A percentile compares a stretch with the other conserved stretches of the same genome.
Evolutionary conservation across 2,888 invertebrate genomes (phyloP).

Genomic region (Eristalis intricaria): DNA sequence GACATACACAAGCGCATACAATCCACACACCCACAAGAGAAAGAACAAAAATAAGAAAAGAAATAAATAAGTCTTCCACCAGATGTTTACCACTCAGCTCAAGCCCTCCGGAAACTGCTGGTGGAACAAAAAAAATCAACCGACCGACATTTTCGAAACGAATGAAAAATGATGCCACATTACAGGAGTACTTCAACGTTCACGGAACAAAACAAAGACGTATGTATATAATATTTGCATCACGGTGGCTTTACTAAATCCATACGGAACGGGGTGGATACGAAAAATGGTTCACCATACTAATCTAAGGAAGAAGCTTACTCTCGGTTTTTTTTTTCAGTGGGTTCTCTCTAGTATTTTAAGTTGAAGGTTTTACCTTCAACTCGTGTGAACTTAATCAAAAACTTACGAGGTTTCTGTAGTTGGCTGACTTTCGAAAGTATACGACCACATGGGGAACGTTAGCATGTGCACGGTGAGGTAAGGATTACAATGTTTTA

Average conservation of each 20-base stretch:
- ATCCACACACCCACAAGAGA: neutral
- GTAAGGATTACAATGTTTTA: conserved; percentile 19
- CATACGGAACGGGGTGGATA: neutral
- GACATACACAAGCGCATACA: neutral
- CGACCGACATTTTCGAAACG: conserved; percentile 26
- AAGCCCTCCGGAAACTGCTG: conserved; percentile 17
- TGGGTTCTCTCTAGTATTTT: conserved; percentile 17
- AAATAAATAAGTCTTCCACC: conserved; percentile 10
- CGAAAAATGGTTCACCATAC: conserved; percentile 1
- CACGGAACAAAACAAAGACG: conserved; percentile 11
- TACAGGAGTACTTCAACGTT: conserved; percentile 27
- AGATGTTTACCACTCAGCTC: conserved; percentile 17
- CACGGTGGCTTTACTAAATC: conserved; percentile 16
- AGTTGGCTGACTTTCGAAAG: conserved; percentile 29
- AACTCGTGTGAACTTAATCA: conserved; percentile 39
- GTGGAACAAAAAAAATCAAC: neutral
- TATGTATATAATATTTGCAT: conserved; percentile 20
- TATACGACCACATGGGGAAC: neutral
- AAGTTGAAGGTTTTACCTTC: conserved; percentile 46
- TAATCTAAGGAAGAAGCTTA: conserved; percentile 23
- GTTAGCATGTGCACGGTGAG: neutral
- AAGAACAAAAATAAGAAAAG: neutral
- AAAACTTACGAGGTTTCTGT: conserved; percentile 41
- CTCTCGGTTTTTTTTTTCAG: neutral
- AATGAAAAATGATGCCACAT: conserved; percentile 45